Evolutionary conservation across 2,797 vertebrate genomes (phyloP), one percentile per base, ranked within the genome.

Genomic region (Alfaro cultratus): DNA sequence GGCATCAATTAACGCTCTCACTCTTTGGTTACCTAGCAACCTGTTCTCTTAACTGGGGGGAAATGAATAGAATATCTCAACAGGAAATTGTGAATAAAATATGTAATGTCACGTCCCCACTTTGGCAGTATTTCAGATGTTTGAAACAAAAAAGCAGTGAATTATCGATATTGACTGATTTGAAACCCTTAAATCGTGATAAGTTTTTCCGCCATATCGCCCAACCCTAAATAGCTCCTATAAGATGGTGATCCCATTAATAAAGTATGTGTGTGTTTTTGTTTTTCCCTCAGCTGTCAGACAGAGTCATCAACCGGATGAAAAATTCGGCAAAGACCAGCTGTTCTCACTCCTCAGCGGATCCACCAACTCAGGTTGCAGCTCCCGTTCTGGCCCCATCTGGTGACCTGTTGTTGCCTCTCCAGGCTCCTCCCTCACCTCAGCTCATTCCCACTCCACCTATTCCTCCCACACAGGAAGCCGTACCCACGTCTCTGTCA

Each of bases 271-370:
- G 7, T 21, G 11, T 31, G 31, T 0, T 71, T 64, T 0, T 43
- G 29, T 9, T 60, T 60, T 23, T 29, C 39, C 51, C 34, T 67
- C 92, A 99, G 98, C 91, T 99, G 2, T 98, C 98, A 0, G 97
- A 98, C 81, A 96, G 92, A 81, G 95, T 99, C 85, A 97, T 99
- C 82, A 93, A 96, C 76, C 96, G 97, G 2, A 99, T 99, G 97
- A 97, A 93, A 92, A 95, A 97, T 45, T 81, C 96, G 12, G 79
- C 96, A 0, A 79, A 92, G 31, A 3, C 72, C 8, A 55, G 85
- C 51, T 87, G 72, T 72, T 79, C 93, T 0, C 92, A 43, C 10
- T 31, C 71, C 21, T 34, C 87, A 15, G 71, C 87, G 80, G 83
- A 88, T 45, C 45, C 81, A 0, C 83, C 78, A 60, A 39, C 41